phyloP scores from a whole-genome alignment of 2,888 invertebrate genomes.

The Hyles lineata region DNA sequence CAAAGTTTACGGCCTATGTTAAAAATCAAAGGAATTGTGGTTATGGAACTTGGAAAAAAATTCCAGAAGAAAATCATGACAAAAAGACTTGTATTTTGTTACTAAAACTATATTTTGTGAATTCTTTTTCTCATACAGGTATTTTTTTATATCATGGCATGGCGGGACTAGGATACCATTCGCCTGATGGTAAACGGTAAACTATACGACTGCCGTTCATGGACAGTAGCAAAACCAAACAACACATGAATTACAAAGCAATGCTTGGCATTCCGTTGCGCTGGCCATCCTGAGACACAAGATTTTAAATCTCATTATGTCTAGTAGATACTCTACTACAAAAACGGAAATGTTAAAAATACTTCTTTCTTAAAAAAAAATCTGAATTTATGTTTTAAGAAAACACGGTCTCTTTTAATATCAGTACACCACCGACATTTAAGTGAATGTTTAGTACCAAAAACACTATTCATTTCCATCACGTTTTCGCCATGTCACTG shows the following conservation, averaged over 20 bases:
- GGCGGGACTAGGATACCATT: too few species aligned
- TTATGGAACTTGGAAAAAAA: conserved; percentile 20
- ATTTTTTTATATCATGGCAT: too few species aligned
- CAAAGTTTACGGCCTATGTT: conserved; percentile 61
- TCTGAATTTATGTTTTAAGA: background rate
- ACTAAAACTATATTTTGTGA: background rate
- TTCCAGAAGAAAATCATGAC: conserved; percentile 24
- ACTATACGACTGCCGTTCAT: too few species aligned
- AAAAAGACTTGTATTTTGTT: background rate
- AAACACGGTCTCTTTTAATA: background rate
- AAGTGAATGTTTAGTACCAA: background rate
- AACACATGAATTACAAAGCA: too few species aligned
- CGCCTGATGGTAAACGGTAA: too few species aligned
- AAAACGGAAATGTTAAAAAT: too few species aligned
- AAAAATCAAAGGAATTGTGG: conserved; percentile 38
- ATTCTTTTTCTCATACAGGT: background rate
- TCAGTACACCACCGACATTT: background rate
- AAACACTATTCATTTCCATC: conserved; percentile 36
- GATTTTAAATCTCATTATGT: too few species aligned
- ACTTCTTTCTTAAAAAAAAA: too few species aligned
- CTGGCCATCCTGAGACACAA: too few species aligned
- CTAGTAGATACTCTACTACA: too few species aligned
- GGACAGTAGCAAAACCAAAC: too few species aligned
- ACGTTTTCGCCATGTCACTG: conserved; percentile 35
- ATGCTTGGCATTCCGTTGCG: too few species aligned